Conservation (phyloP, 2,888 invertebrate species). For the Nycteola revayana region DNA sequence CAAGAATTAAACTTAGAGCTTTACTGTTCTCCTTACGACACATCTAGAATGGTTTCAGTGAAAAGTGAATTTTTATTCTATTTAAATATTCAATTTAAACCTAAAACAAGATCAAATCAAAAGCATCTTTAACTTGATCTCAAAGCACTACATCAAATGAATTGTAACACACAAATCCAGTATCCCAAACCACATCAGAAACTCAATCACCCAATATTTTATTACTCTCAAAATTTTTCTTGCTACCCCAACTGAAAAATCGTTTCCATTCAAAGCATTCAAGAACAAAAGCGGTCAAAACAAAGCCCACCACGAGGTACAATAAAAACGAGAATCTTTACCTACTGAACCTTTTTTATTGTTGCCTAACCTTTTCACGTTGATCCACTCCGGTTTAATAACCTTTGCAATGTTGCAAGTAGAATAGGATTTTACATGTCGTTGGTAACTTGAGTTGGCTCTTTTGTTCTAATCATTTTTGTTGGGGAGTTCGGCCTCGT, state of each 20-base stretch:
- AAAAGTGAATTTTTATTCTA: no score
- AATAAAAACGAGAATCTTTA: conserved; percentile 58
- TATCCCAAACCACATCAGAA: conserved; percentile 2
- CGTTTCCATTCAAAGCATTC: conserved; percentile 53
- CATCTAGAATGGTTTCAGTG: no score
- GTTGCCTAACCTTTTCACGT: conserved; percentile 65
- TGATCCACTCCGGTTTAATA: conserved; percentile 66
- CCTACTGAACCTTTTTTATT: conserved; percentile 61
- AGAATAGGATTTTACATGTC: conserved; percentile 43
- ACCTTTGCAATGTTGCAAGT: conserved; percentile 48
- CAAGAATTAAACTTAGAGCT: no score
- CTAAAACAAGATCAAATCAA: no score
- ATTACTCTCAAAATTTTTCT: conserved; percentile 43
- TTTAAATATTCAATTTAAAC: no score
- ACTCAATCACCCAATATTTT: conserved; percentile 26
- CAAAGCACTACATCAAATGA: no score
- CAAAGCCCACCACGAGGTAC: conserved; percentile 49
- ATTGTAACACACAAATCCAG: not conserved
- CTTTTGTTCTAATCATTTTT: conserved; percentile 23
- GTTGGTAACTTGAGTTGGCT: conserved; percentile 17
- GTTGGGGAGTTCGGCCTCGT: no score
- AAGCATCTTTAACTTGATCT: no score
- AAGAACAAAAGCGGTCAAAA: conserved; percentile 56
- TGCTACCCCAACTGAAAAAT: conserved; percentile 60
- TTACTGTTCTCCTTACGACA: no score